phyloP scores from a whole-genome alignment of 1,140 invertebrate genomes.

The Drosophila asahinai region DNA sequence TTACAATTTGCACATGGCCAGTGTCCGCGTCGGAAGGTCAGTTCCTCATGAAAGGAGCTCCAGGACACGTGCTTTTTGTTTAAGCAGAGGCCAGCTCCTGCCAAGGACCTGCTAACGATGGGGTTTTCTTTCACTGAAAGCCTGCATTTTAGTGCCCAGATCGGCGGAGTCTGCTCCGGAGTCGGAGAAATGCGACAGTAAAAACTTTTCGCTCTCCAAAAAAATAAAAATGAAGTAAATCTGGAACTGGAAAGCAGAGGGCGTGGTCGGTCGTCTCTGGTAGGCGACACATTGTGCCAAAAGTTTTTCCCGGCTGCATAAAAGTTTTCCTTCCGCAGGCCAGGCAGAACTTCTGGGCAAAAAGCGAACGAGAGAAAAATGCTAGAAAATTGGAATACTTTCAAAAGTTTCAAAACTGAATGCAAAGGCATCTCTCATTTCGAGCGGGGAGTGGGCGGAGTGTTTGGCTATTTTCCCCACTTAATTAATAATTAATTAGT shows the following conservation, averaged over 20 bases:
- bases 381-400: slow-evolving; percentile 81
- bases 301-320: slow-evolving; percentile 50
- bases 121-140: slow-evolving; percentile 13
- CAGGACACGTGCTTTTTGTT: slow-evolving; percentile 77
- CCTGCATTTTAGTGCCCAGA: slow-evolving; percentile 70
- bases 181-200: slow-evolving; percentile 77
- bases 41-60: slow-evolving; percentile 40
- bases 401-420: slow-evolving; percentile 61
- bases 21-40: slow-evolving; percentile 65
- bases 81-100: slow-evolving; percentile 42
- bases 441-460: neutral
- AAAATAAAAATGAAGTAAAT: neutral
- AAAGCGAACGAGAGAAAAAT: slow-evolving; percentile 49
- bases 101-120: slow-evolving; percentile 58
- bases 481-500: slow-evolving; percentile 83
- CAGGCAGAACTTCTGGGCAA: slow-evolving; percentile 50
- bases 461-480: slow-evolving; percentile 62
- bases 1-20: slow-evolving; percentile 60
- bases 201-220: slow-evolving; percentile 60
- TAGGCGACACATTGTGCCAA: slow-evolving; percentile 73
- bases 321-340: slow-evolving; percentile 48
- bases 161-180: slow-evolving; percentile 18
- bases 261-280: slow-evolving; percentile 45
- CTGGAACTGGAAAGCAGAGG: neutral
- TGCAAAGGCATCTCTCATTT: slow-evolving; percentile 31